Percentiles rank a stretch among this genome's conserved stretches.
Conservation (phyloP, 1,140 invertebrate species). For the Cherax quadricarinatus region DNA sequence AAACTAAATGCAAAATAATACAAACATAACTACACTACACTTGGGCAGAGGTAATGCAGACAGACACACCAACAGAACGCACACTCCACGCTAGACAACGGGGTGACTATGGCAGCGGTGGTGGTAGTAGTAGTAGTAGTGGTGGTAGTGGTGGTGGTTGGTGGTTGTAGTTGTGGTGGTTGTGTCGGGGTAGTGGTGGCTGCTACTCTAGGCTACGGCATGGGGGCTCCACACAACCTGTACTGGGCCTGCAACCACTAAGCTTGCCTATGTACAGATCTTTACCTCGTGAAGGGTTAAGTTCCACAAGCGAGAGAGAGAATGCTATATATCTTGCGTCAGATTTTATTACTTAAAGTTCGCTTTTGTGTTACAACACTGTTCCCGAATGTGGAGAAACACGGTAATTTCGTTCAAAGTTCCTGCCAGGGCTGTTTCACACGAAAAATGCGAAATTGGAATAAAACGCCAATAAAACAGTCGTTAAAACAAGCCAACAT, state of each 20-base stretch:
- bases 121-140: not conserved
- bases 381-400: not conserved
- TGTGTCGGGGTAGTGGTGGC: not conserved
- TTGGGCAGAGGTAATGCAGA: not conserved
- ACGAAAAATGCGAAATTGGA: not conserved
- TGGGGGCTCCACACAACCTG: not conserved
- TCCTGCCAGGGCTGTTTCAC: not conserved
- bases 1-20: slow-evolving; percentile 17
- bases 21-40: slow-evolving; percentile 6
- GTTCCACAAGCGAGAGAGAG: not conserved
- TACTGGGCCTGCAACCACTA: not conserved
- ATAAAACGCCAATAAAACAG: slow-evolving; percentile 1
- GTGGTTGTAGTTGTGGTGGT: not conserved
- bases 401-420: not conserved
- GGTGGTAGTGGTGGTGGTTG: too few relatives aligned
- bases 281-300: not conserved
- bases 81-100: too few relatives aligned
- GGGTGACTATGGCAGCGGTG: too few relatives aligned
- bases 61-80: not conserved
- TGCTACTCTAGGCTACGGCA: not conserved
- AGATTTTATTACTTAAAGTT: not conserved
- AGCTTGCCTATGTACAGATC: slow-evolving; percentile 2
- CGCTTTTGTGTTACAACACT: not conserved
- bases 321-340: not conserved
- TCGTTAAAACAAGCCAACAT: slow-evolving; percentile 18